Evolutionary conservation across 2,888 invertebrate species (phyloP).

Genomic region (Morpho achilles): DNA sequence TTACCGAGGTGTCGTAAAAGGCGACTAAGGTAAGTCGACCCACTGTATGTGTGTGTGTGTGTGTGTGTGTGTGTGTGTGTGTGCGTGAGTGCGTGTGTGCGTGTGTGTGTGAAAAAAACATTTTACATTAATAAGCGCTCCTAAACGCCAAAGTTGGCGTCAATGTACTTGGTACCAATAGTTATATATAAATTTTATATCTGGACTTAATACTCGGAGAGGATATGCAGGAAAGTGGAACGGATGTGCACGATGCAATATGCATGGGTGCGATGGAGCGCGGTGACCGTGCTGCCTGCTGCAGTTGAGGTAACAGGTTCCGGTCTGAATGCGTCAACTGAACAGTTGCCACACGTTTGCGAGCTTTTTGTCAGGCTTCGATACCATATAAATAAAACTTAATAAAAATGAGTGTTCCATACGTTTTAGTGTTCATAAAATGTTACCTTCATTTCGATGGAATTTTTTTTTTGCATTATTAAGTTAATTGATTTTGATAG

Average conservation of each 20-base stretch:
- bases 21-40: no score
- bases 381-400: background rate
- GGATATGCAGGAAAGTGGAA: conserved; percentile 58
- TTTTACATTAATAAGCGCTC: no score
- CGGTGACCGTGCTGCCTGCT: conserved; percentile 43
- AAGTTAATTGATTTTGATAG: no score
- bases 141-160: no score
- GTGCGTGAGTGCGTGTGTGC: no score
- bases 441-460: no score
- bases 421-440: no score
- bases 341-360: conserved; percentile 26
- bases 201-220: conserved; percentile 14
- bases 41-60: no score
- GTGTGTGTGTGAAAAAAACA: no score
- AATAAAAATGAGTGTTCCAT: background rate
- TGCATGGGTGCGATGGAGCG: conserved; percentile 49
- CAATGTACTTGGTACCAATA: background rate
- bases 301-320: conserved; percentile 38
- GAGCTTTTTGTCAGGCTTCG: conserved; percentile 5
- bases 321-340: conserved; percentile 50
- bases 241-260: conserved; percentile 61
- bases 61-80: no score
- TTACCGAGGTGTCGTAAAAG: no score
- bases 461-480: no score
- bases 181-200: background rate